Percentiles rank a stretch among this genome's conserved stretches.
These are phyloP conservation scores for Brachionus asplanchnoidis DNA, from an alignment of 1,140 invertebrate species.

Conservation along the genomic window DNA sequence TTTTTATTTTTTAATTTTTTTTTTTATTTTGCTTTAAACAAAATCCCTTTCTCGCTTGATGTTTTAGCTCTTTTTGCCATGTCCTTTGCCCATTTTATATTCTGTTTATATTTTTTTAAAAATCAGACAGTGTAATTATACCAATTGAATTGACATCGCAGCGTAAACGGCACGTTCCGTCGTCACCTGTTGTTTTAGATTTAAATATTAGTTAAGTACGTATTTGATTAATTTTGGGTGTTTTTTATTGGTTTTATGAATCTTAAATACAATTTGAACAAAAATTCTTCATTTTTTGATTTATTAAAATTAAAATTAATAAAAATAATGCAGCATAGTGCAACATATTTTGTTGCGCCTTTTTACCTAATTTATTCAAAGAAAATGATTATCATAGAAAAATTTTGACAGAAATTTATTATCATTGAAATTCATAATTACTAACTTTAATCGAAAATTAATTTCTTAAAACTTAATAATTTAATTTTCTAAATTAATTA, in stretches of 20 bases:
- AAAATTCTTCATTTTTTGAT: too few species aligned
- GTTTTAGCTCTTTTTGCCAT: neutral
- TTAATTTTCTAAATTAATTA: too few species aligned
- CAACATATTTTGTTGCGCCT: too few species aligned
- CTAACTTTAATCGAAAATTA: too few species aligned
- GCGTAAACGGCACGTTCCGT: neutral
- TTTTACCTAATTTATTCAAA: too few species aligned
- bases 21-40: neutral
- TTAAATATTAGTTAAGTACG: slow-evolving; percentile 26
- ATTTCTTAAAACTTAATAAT: too few species aligned
- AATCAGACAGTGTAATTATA: slow-evolving; percentile 9
- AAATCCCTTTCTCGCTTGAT: slow-evolving; percentile 37
- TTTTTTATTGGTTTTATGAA: neutral
- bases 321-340: too few species aligned
- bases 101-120: neutral
- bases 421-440: too few species aligned
- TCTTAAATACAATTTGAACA: too few species aligned
- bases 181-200: neutral
- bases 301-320: too few species aligned
- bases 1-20: neutral
- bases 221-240: neutral
- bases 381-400: too few species aligned
- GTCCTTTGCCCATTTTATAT: neutral
- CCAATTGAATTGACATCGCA: slow-evolving; percentile 13
- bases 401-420: too few species aligned